phyloP scores from a whole-genome alignment of 2,797 vertebrate species.

The Takifugu ocellatus region DNA sequence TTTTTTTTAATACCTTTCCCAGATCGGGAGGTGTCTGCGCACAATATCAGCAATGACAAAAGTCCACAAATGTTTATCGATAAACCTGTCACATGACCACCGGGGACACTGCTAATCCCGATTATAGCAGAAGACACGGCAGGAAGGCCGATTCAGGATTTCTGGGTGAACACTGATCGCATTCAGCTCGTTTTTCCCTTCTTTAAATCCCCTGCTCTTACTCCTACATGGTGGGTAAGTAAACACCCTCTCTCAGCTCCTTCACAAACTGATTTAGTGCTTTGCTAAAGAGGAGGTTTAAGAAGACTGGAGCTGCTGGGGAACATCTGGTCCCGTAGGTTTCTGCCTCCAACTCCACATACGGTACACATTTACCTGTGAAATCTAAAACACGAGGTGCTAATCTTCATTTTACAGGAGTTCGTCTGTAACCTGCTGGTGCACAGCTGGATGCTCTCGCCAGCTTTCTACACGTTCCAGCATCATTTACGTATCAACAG shows the following conservation, averaged over 20 bases:
- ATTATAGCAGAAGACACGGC: conserved; percentile 20
- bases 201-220: conserved; percentile 14
- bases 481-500: too few species aligned
- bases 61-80: conserved; percentile 17
- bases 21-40: too few species aligned
- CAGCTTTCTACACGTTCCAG: too few species aligned
- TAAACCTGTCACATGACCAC: conserved; percentile 18
- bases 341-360: too few species aligned
- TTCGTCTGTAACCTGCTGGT: too few species aligned
- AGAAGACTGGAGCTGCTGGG: conserved; percentile 25
- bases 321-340: conserved; percentile 39
- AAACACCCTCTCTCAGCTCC: conserved; percentile 53
- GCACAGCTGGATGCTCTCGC: too few species aligned
- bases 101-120: conserved; percentile 18
- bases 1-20: conserved; percentile 44
- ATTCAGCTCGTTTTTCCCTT: conserved; percentile 1
- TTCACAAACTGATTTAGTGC: conserved; percentile 49
- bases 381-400: too few species aligned
- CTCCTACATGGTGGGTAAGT: conserved; percentile 20
- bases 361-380: too few species aligned
- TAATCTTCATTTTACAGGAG: too few species aligned
- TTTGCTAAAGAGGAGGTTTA: conserved; percentile 27
- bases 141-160: conserved; percentile 14
- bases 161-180: conserved; percentile 23
- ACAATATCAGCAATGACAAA: too few species aligned